A percentile compares a stretch with the other conserved stretches of the same genome.
phyloP scores from a whole-genome alignment of 2,888 invertebrate genomes.

The Plutella xylostella region DNA sequence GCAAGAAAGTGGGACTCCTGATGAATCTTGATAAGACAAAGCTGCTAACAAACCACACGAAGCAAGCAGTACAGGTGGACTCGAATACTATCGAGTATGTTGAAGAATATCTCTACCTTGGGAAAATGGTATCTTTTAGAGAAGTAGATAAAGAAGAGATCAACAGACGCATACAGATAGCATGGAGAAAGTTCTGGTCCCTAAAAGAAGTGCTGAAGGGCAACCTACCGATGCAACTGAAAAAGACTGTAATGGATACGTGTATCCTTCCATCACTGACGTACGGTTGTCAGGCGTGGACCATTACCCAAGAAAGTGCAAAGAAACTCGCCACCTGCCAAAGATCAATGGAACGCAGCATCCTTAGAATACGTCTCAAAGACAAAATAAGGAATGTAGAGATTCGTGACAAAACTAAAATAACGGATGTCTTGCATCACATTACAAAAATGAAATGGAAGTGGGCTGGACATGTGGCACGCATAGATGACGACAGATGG shows the following conservation, averaged over 20 bases:
- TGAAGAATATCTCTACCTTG: background rate
- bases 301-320: background rate
- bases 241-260: background rate
- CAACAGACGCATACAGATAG: background rate
- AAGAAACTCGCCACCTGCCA: background rate
- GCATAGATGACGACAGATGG: background rate
- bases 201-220: conserved; percentile 1
- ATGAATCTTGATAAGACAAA: conserved; percentile 1
- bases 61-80: background rate
- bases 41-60: background rate
- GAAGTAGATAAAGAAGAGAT: background rate
- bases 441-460: background rate
- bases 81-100: background rate
- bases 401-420: background rate
- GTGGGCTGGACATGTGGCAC: background rate
- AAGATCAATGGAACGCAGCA: background rate
- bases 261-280: conserved; percentile 2
- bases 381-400: background rate
- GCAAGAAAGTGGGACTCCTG: background rate
- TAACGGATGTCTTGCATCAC: background rate
- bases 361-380: background rate
- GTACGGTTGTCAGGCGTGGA: conserved; percentile 3
- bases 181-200: conserved; percentile 1
- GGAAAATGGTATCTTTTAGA: conserved; percentile 1
- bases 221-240: background rate